Conservation (phyloP, 2,888 invertebrate species). For the Caenorhabditis panamensis region DNA sequence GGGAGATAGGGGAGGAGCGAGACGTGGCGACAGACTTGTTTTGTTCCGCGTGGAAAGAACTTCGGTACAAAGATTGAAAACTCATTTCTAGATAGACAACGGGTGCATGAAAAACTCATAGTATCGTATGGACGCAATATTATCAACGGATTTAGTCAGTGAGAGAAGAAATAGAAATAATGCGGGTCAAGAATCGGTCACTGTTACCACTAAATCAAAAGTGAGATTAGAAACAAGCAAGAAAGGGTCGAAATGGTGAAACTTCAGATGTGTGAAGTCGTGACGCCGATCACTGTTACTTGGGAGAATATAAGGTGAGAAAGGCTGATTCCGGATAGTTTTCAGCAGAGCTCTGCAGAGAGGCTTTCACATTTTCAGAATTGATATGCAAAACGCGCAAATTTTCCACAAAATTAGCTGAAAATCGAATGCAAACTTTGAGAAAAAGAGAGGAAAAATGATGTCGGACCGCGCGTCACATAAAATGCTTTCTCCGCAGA, state of each 20-base stretch:
- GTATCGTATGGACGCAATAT: constrained; percentile 17
- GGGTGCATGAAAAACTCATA: not conserved
- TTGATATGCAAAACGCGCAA: not conserved
- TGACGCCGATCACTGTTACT: constrained; percentile 37
- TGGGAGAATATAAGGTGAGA: constrained; percentile 41
- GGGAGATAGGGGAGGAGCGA: not conserved
- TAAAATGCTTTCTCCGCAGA: constrained; percentile 7
- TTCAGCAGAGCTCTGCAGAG: no score
- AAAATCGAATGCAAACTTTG: constrained; percentile 10
- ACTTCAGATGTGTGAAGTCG: constrained; percentile 24
- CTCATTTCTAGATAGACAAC: not conserved
- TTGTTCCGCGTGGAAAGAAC: constrained; percentile 4
- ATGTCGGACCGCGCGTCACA: constrained; percentile 8
- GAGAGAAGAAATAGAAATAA: constrained; percentile 14
- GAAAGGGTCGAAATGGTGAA: not conserved
- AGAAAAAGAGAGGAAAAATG: constrained; percentile 46
- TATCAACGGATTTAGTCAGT: constrained; percentile 7
- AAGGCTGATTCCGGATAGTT: no score
- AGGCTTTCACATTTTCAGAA: no score
- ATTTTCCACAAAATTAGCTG: not conserved
- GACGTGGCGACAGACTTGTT: not conserved
- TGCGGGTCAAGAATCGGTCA: constrained; percentile 11
- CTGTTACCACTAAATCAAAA: constrained; percentile 6
- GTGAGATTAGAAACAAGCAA: not conserved
- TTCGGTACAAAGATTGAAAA: not conserved